These are phyloP conservation scores for Vombatus ursinus DNA, from an alignment of 2,113 vertebrate species.

Conservation along the genomic window DNA sequence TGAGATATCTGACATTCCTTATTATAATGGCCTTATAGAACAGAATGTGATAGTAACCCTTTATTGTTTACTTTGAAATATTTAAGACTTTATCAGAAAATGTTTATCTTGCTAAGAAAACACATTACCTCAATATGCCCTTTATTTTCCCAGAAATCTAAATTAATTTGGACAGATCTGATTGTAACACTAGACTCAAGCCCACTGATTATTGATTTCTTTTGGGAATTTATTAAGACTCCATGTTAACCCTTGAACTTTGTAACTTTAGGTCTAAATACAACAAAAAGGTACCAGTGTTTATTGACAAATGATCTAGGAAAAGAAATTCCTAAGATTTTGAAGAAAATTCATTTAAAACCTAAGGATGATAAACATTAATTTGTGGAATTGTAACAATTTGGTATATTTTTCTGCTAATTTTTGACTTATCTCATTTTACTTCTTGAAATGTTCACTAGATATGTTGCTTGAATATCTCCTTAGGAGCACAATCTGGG, in stretches of 20 bases:
- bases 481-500: not conserved
- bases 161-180: not conserved
- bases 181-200: not conserved
- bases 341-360: not conserved
- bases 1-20: not conserved
- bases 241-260: not conserved
- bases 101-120: not conserved
- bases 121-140: not conserved
- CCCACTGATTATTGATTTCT: not conserved
- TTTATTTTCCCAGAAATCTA: not conserved
- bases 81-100: not conserved
- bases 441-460: not conserved
- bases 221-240: not conserved
- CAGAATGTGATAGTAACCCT: not conserved
- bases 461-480: not conserved
- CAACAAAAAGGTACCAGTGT: not conserved
- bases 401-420: not conserved
- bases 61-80: not conserved
- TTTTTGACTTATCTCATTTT: not conserved
- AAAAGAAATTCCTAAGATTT: not conserved
- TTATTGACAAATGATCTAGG: not conserved
- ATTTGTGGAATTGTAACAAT: not conserved
- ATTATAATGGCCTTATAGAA: not conserved
- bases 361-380: not conserved
- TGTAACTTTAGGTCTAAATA: not conserved